Conservation (phyloP, 2,113 vertebrate species). For the Nothocercus nigrocapillus region DNA sequence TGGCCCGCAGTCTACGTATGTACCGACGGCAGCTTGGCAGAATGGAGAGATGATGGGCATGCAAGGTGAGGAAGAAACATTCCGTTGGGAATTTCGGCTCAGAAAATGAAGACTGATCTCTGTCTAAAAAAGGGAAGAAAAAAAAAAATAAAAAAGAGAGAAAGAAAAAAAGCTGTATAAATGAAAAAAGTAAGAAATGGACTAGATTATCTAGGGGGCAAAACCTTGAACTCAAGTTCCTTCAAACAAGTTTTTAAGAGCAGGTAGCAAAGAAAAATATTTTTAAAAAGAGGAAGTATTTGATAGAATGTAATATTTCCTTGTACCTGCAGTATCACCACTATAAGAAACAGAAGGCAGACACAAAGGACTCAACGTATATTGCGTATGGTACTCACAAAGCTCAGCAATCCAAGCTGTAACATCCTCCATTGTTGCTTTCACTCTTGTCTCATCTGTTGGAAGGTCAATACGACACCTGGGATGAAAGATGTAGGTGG, state of each 20-base stretch:
- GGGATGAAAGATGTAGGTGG: slow-evolving; percentile 95
- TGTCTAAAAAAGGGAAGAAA: slow-evolving; percentile 74
- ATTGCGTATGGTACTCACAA: slow-evolving; percentile 78
- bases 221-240: not conserved
- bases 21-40: slow-evolving; percentile 96
- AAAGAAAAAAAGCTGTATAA: not conserved
- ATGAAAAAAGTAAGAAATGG: not conserved
- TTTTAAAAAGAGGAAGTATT: not conserved
- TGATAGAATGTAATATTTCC: not conserved
- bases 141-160: not conserved
- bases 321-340: not conserved
- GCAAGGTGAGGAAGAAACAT: slow-evolving; percentile 97
- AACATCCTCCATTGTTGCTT: slow-evolving; percentile 95
- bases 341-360: not conserved
- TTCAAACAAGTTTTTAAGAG: not conserved
- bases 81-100: slow-evolving; percentile 98
- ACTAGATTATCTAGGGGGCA: not conserved
- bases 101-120: slow-evolving; percentile 86
- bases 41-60: slow-evolving; percentile 95
- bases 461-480: slow-evolving; percentile 90
- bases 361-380: fast-evolving
- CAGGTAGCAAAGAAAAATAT: not conserved
- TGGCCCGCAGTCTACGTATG: slow-evolving; percentile 93
- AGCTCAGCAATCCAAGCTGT: slow-evolving; percentile 89
- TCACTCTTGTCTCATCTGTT: slow-evolving; percentile 91